These are phyloP conservation scores for Lota lota DNA, from an alignment of 2,113 vertebrate genomes.

Conservation along the genomic window DNA sequence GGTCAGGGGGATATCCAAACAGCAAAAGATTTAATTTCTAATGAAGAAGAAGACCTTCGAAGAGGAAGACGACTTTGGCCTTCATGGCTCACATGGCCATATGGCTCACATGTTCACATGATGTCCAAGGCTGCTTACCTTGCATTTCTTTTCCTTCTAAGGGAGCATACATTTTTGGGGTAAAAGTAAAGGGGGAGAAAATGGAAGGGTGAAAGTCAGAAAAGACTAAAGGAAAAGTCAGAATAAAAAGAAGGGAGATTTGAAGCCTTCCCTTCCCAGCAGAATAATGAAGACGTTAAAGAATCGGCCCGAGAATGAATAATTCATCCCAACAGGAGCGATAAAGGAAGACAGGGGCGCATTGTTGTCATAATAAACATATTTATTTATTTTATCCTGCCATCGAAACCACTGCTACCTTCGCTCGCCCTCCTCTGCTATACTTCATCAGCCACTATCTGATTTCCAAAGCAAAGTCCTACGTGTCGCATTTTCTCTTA, in stretches of 20 bases:
- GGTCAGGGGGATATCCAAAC: no score
- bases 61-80: no score
- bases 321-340: constrained; percentile 35
- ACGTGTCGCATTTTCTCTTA: neutral
- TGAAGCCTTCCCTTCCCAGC: constrained; percentile 15
- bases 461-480: constrained; percentile 21
- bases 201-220: neutral
- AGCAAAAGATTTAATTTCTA: neutral
- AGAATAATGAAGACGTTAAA: constrained; percentile 31
- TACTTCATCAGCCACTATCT: constrained; percentile 36
- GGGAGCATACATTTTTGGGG: no score
- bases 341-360: constrained; percentile 8
- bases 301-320: constrained; percentile 33
- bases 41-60: no score
- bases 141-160: no score
- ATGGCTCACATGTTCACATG: no score
- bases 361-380: neutral
- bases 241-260: neutral
- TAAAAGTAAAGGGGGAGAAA: neutral
- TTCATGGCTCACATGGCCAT: no score
- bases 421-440: neutral
- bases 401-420: constrained; percentile 32
- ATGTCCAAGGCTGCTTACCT: no score
- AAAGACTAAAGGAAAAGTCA: no score
- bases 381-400: constrained; percentile 29